A percentile compares a stretch with the other conserved stretches of the same genome.
phyloP scores from a whole-genome alignment of 2,113 vertebrate genomes.

The Echinops telfairi region DNA sequence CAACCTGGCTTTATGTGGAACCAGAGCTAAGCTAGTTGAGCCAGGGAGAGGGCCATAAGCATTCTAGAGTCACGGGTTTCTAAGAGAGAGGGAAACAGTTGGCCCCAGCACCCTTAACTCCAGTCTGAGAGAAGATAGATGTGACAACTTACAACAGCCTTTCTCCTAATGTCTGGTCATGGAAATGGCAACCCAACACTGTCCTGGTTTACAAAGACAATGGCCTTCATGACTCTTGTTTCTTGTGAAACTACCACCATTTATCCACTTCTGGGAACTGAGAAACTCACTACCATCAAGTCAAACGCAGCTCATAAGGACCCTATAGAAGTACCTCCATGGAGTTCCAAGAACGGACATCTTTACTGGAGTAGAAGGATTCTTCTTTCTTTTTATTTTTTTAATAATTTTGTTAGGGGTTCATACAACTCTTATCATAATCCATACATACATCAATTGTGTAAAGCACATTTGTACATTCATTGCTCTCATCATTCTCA shows the following conservation, averaged over 20 bases:
- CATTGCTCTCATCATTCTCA: too few species aligned
- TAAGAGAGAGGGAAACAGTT: background rate
- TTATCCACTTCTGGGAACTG: background rate
- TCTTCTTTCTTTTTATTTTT: too few species aligned
- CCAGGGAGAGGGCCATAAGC: background rate
- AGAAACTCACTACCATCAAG: background rate
- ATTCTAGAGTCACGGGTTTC: background rate
- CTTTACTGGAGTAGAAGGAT: too few species aligned
- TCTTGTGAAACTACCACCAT: background rate
- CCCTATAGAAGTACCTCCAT: too few species aligned
- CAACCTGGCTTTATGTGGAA: background rate
- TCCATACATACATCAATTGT: too few species aligned
- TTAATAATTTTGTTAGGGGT: too few species aligned
- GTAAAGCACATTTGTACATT: too few species aligned
- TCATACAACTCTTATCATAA: too few species aligned
- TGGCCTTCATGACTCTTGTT: background rate
- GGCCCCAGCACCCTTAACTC: accelerated
- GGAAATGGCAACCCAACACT: background rate
- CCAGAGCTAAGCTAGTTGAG: background rate
- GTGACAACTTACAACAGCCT: background rate
- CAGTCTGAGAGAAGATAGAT: background rate
- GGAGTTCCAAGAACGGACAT: too few species aligned
- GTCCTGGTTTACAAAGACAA: background rate
- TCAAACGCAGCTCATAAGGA: too few species aligned
- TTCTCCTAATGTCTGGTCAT: background rate